Conservation (phyloP, 2,113 vertebrate species). For the Trochalopteron elliotii region DNA sequence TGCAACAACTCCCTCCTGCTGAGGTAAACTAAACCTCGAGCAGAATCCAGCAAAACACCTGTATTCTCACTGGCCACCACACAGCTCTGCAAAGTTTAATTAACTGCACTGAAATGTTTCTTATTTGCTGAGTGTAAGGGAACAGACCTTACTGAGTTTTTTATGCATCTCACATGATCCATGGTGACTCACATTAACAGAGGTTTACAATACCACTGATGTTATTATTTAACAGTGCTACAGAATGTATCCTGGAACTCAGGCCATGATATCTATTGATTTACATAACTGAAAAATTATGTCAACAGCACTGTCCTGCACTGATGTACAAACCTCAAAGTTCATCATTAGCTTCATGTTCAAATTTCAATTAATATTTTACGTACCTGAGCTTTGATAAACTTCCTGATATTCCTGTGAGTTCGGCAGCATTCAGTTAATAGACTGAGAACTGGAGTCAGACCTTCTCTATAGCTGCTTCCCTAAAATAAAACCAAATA, state of each 20-base stretch:
- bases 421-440: conserved; percentile 90
- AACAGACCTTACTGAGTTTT: neutral
- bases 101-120: neutral
- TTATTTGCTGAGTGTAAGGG: neutral
- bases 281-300: neutral
- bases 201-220: neutral
- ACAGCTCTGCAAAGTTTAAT: neutral
- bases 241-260: neutral
- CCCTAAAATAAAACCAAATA: conserved; percentile 75
- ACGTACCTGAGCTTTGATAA: conserved; percentile 93
- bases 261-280: neutral
- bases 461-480: conserved; percentile 93
- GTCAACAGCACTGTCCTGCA: neutral
- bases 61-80: neutral
- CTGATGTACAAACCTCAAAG: neutral
- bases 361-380: neutral
- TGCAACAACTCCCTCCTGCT: neutral
- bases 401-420: conserved; percentile 94
- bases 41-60: neutral
- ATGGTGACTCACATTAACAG: neutral
- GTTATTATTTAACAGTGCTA: neutral
- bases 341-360: neutral
- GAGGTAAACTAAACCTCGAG: neutral
- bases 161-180: accelerated
- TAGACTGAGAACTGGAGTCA: conserved; percentile 95